Evolutionary conservation across 2,113 vertebrate genomes (phyloP).

Genomic region (Tangachromis dhanisi): DNA sequence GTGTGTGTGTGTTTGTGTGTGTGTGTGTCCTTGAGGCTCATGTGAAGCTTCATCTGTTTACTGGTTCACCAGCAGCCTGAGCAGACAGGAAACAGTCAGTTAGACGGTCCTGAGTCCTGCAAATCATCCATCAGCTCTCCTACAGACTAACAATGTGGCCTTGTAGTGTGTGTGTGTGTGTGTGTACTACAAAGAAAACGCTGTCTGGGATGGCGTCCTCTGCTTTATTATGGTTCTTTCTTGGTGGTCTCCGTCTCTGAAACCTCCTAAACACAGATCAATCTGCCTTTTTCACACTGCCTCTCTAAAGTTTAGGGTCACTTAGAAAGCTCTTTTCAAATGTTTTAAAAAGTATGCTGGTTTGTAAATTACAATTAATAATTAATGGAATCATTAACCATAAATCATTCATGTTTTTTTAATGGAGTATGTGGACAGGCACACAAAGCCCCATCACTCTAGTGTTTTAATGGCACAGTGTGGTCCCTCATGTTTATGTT

Average conservation of each 20-base stretch:
- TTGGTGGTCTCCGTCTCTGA: neutral
- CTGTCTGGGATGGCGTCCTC: neutral
- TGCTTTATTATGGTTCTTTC: neutral
- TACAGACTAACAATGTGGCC: neutral
- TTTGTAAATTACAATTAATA: neutral
- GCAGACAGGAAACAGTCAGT: slow-evolving; percentile 23
- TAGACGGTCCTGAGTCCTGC: neutral
- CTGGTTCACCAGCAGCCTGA: neutral
- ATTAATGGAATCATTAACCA: neutral
- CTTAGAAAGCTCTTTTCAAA: neutral
- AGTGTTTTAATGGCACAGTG: neutral
- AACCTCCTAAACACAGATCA: neutral
- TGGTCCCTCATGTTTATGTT: rapidly evolving
- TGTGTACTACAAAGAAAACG: neutral
- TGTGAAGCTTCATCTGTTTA: slow-evolving; percentile 28
- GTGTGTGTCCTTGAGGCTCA: slow-evolving; percentile 9
- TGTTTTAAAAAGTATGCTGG: neutral
- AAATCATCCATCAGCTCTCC: slow-evolving; percentile 20
- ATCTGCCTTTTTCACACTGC: neutral
- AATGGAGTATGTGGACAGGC: neutral
- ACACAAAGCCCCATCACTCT: neutral
- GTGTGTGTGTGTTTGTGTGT: neutral
- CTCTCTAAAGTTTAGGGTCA: neutral
- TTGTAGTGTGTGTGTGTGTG: neutral
- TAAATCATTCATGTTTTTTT: neutral